Evolutionary conservation across 1,140 invertebrate genomes (phyloP).

Genomic region (Venustaconcha ellipsiformis): DNA sequence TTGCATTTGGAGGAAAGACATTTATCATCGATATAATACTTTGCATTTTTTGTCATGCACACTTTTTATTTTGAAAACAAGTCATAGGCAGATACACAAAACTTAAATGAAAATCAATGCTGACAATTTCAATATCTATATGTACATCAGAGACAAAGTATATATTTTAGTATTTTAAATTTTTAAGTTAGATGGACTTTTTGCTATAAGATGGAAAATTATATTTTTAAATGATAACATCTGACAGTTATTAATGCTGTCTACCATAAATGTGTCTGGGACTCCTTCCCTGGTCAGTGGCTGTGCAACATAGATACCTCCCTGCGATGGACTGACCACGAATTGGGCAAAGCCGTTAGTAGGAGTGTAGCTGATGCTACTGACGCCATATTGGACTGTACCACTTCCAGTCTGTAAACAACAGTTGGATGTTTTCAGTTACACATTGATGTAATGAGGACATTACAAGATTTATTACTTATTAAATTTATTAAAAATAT

Average conservation of each 20-base stretch:
- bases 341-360: slow-evolving; percentile 27
- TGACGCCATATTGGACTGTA: slow-evolving; percentile 29
- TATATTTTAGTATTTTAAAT: too few relatives aligned
- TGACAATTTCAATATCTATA: too few relatives aligned
- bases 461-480: too few relatives aligned
- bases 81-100: slow-evolving; percentile 43
- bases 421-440: too few relatives aligned
- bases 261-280: slow-evolving; percentile 37
- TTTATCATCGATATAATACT: slow-evolving; percentile 54
- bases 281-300: slow-evolving; percentile 38
- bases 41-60: slow-evolving; percentile 36
- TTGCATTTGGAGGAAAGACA: too few relatives aligned
- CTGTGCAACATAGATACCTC: slow-evolving; percentile 40
- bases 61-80: slow-evolving; percentile 24
- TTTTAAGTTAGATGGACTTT: too few relatives aligned
- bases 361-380: slow-evolving; percentile 15
- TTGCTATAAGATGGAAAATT: too few relatives aligned
- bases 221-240: too few relatives aligned
- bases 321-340: slow-evolving; percentile 37
- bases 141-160: too few relatives aligned
- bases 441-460: too few relatives aligned
- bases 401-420: slow-evolving; percentile 35
- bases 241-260: neutral
- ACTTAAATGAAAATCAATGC: slow-evolving; percentile 25
- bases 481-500: too few relatives aligned